Conservation (phyloP, 2,797 vertebrate genomes). For the Ctenopoma kingsleyae region DNA sequence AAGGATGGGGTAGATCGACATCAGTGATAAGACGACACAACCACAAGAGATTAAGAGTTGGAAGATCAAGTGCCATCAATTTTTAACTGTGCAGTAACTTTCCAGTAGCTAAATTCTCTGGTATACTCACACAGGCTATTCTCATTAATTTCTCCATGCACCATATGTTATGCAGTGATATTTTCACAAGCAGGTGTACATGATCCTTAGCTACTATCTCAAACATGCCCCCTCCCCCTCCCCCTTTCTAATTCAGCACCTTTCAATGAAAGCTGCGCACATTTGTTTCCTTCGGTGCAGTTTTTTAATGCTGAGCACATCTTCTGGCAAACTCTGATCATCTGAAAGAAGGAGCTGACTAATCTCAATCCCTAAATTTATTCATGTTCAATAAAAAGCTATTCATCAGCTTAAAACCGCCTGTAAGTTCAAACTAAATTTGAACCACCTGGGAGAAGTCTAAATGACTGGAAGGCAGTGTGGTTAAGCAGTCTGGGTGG, state of each 20-base stretch:
- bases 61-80: slow-evolving; percentile 1
- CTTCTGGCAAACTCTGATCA: slow-evolving; percentile 85
- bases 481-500: slow-evolving; percentile 41
- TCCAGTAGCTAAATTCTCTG: slow-evolving; percentile 6
- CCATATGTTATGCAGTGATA: slow-evolving; percentile 18
- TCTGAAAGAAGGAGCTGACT: slow-evolving; percentile 89
- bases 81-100: slow-evolving; percentile 5
- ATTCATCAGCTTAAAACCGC: slow-evolving; percentile 90
- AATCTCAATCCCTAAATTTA: slow-evolving; percentile 91
- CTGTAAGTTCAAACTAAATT: slow-evolving; percentile 91
- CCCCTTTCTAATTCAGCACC: not conserved
- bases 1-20: slow-evolving; percentile 55
- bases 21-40: slow-evolving; percentile 28
- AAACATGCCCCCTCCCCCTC: not conserved
- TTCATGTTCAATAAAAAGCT: slow-evolving; percentile 92
- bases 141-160: not conserved
- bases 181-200: slow-evolving; percentile 25
- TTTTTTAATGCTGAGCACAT: slow-evolving; percentile 79
- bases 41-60: slow-evolving; percentile 35
- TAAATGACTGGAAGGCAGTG: slow-evolving; percentile 83
- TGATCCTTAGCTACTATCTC: slow-evolving; percentile 12
- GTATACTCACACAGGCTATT: not conserved
- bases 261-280: slow-evolving; percentile 34
- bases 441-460: slow-evolving; percentile 88
- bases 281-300: slow-evolving; percentile 66